Conservation (phyloP, 2,113 vertebrate species). For the Hylia prasina region DNA sequence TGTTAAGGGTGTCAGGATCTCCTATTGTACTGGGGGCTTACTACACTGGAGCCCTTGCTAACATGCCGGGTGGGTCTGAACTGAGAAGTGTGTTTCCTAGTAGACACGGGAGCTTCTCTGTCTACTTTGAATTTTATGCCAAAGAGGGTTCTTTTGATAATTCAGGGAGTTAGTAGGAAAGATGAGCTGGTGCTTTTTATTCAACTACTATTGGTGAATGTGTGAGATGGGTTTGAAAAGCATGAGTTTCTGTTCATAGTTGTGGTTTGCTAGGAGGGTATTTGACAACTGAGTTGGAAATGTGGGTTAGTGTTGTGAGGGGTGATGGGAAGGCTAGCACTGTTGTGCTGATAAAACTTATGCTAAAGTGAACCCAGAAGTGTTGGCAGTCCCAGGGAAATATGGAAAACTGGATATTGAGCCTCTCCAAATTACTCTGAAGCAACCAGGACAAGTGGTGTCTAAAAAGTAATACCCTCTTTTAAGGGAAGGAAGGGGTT, state of each 20-base stretch:
- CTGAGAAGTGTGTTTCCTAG: neutral
- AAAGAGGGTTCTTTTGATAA: neutral
- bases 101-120: neutral
- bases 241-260: neutral
- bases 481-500: neutral
- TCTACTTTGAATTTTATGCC: neutral
- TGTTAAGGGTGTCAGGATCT: neutral
- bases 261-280: too few species aligned
- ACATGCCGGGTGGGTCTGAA: neutral
- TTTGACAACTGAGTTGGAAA: neutral
- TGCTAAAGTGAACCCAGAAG: neutral
- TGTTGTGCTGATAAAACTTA: neutral
- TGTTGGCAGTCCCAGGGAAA: neutral
- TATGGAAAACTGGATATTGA: neutral
- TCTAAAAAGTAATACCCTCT: neutral
- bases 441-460: neutral
- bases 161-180: neutral
- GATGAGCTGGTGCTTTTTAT: neutral
- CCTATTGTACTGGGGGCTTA: neutral
- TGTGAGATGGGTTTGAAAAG: neutral
- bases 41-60: neutral
- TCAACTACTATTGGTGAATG: neutral
- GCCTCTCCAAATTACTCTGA: neutral
- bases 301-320: neutral
- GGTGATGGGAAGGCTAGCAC: neutral